These are phyloP conservation scores for Tuberolachnus salignus DNA, from an alignment of 2,888 invertebrate species.

Conservation along the genomic window DNA sequence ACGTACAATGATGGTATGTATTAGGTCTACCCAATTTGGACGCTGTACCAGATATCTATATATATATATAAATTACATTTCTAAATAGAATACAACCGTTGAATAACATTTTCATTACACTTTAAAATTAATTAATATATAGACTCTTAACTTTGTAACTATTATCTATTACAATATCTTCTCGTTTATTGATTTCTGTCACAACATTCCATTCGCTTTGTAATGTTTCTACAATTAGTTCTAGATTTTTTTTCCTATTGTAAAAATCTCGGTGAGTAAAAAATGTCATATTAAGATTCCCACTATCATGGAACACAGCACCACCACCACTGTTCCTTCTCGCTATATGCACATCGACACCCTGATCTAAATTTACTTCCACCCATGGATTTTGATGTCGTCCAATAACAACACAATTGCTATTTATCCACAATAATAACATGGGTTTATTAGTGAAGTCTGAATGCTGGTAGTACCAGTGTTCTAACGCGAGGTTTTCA, in stretches of 20 bases:
- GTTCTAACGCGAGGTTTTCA: slow-evolving; percentile 92
- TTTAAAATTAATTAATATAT: slow-evolving; percentile 55
- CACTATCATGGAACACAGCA: slow-evolving; percentile 93
- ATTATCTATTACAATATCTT: slow-evolving; percentile 83
- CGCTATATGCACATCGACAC: slow-evolving; percentile 74
- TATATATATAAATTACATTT: not conserved
- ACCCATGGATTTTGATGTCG: slow-evolving; percentile 96
- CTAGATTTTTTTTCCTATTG: slow-evolving; percentile 84
- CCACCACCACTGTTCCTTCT: slow-evolving; percentile 95
- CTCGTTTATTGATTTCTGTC: slow-evolving; percentile 77
- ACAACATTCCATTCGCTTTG: slow-evolving; percentile 81
- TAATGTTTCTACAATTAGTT: slow-evolving; percentile 82
- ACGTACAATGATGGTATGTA: slow-evolving; percentile 97
- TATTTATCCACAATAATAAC: slow-evolving; percentile 89
- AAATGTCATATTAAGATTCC: slow-evolving; percentile 91
- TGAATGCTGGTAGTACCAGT: slow-evolving; percentile 91
- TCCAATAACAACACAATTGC: slow-evolving; percentile 94
- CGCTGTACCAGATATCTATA: slow-evolving; percentile 92
- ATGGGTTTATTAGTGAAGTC: slow-evolving; percentile 83
- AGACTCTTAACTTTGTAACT: slow-evolving; percentile 73
- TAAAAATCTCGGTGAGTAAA: slow-evolving; percentile 84
- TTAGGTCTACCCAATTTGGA: slow-evolving; percentile 85
- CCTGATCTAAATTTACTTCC: slow-evolving; percentile 79
- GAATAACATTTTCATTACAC: slow-evolving; percentile 3
- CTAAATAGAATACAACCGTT: slow-evolving; percentile 1